Conservation (phyloP, 2,888 invertebrate species). For the Theretra japonica region DNA sequence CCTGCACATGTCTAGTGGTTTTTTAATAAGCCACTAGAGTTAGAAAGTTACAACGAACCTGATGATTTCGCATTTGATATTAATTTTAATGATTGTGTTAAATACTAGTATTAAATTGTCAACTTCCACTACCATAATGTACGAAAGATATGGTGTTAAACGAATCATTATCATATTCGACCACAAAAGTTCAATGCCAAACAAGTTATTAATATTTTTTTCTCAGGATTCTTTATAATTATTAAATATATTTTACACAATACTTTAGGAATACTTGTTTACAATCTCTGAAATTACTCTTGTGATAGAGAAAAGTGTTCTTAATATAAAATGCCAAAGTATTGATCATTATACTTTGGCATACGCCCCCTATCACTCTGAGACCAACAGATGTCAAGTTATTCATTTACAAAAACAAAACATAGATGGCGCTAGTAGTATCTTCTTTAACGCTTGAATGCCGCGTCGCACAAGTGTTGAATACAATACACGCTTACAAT, state of each 20-base stretch:
- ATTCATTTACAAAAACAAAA: not conserved
- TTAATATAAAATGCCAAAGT: constrained; percentile 1
- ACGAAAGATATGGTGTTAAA: no score
- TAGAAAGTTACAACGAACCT: no score
- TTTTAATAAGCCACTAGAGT: no score
- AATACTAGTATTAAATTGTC: no score
- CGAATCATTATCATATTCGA: no score
- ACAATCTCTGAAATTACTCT: not conserved
- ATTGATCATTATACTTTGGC: constrained; percentile 8
- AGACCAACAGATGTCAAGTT: not conserved
- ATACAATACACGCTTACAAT: constrained; percentile 12
- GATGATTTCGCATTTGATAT: no score
- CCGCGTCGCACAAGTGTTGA: not conserved
- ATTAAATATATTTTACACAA: not conserved
- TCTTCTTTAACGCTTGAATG: not conserved
- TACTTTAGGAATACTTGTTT: not conserved
- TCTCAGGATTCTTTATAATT: no score
- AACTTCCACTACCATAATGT: no score
- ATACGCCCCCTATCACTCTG: not conserved
- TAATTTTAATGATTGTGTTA: no score
- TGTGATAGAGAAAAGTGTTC: not conserved
- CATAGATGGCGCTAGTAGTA: constrained; percentile 18
- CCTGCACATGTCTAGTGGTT: no score
- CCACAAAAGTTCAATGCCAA: no score
- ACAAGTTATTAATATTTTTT: no score